These are phyloP conservation scores for Pyrochroa serraticornis DNA, from an alignment of 2,888 invertebrate species.

Conservation along the genomic window DNA sequence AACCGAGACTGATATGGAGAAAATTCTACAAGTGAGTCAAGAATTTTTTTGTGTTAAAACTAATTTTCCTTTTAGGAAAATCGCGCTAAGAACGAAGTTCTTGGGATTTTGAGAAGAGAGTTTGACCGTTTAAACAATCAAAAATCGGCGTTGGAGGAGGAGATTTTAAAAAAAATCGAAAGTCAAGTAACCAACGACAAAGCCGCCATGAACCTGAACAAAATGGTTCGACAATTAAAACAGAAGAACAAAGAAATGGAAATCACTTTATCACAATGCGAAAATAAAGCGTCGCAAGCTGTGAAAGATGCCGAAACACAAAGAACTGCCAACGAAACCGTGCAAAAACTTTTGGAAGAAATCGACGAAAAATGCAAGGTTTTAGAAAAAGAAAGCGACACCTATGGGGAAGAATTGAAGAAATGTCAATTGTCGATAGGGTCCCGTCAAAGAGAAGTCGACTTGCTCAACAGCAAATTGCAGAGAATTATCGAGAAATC, in stretches of 20 bases:
- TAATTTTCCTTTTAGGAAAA: no score
- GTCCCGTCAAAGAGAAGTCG: constrained; percentile 61
- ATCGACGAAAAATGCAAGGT: constrained; percentile 50
- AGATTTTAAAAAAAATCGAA: constrained; percentile 68
- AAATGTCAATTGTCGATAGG: constrained; percentile 57
- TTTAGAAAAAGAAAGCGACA: constrained; percentile 58
- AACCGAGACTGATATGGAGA: constrained; percentile 67
- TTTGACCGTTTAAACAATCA: constrained; percentile 61
- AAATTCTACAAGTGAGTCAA: constrained; percentile 54
- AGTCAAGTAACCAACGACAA: constrained; percentile 74
- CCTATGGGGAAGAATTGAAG: constrained; percentile 58
- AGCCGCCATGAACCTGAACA: constrained; percentile 62
- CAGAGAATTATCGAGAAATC: constrained; percentile 59
- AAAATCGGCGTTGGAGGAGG: constrained; percentile 69
- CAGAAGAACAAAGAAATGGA: constrained; percentile 52
- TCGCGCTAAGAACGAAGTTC: constrained; percentile 27
- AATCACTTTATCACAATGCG: constrained; percentile 61
- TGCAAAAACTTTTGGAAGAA: constrained; percentile 52
- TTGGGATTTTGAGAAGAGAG: constrained; percentile 46
- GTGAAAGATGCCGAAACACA: constrained; percentile 66
- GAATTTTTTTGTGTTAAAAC: no score
- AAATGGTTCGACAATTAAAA: constrained; percentile 27
- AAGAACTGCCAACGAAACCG: constrained; percentile 45
- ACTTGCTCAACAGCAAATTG: constrained; percentile 61
- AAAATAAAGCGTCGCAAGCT: constrained; percentile 65